Base-by-base conservation (phyloP, 1,140 invertebrate genomes). In the Lycorma delicatula region DNA sequence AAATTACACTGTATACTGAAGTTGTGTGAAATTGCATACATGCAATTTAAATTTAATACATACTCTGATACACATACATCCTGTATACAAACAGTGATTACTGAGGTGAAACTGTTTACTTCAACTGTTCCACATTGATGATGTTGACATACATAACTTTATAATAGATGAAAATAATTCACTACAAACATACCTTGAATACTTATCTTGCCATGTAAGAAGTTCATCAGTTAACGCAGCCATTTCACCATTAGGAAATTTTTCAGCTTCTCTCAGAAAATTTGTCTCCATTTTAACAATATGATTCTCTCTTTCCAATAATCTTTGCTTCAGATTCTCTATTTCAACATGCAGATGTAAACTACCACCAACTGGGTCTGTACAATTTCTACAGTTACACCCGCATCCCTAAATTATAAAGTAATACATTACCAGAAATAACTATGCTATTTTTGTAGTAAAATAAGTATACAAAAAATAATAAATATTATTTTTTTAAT, bases 121-220 rank as follows among this genome's bases (percentile, higher is more conserved):
- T 20, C 25, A 56, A 25, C 7, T 25, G 13, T 4, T 26, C 22
- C 6, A 7, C 23, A 50, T 22, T 4, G 3, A 9, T 29, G 25
- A 54, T 49, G 23, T 25, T 34, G 58, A 41, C 36, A 34, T n/a
- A n/a, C n/a, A n/a, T n/a, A n/a, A n/a, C n/a, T n/a, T n/a, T n/a
- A n/a, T n/a, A 44, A 20, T 38, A 18, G 13, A 51, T 41, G 26
- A 20, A 12, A 59, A 50, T 60, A 56, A 5, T 27, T 49, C 12
- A 44, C 16, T 13, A 41, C 44, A 27, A n/a, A 9, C n/a, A 27
- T 70, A 85, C 85, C 87, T 83, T 70, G 88, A 86, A 79, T 93
- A 94, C 77, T 94, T 92, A 65, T 95, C 91, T 68, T 92, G 84
- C 84, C 90, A 92, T 63, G 87, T 86, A 53, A 84, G 69, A 50